Base-by-base conservation (phyloP, 2,797 vertebrate species). In the Vireo griseus region DNA sequence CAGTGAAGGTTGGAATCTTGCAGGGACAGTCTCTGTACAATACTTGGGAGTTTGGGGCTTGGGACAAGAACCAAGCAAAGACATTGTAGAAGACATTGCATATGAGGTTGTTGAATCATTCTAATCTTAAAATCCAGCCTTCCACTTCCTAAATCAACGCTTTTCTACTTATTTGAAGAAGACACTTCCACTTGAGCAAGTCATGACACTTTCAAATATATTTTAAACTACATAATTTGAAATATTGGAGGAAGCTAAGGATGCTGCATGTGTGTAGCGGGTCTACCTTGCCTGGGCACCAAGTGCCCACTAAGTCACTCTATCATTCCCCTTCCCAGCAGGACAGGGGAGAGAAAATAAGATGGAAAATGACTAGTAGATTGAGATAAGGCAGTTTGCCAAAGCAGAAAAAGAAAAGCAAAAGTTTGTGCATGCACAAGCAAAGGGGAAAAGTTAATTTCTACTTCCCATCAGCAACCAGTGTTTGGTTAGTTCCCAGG, bases 401-500 rank as follows among this genome's bases (percentile, higher is more conserved):
- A 69, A 59, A 59, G 37, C 13, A 69, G 11, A 17, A 16, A 42
- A 69, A 29, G 35, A 35, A 44, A 69, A 21, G 37, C 3, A 1
- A 16, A 59, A 51, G 44, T 44, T 51, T 51, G 37, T 50, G 31
- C 25, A 26, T 16, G 10, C 31, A 13, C 31, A 42, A 80, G 31
- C 35, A 48, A 50, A 33, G 24, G 10, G 25, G 13, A 16, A 50
- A 59, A 59, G 25, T 42, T 42, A 68, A 29, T 35, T 45, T 68
- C 15, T 42, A 16, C 31, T 51, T 69, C 31, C 31, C 45, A 22
- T 39, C 45, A 28, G 17, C 22, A 47, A 16, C 4, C 13, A 26
- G 5, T 13, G 21, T 11, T 55, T 40, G 37, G 61, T 13, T 40
- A 45, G 50, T 10, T 45, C 16, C 40, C 0, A 0, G n/a, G n/a